Evolutionary conservation across 2,113 vertebrate genomes (phyloP), one percentile per base, ranked within the genome.

Genomic region (Sprattus sprattus): DNA sequence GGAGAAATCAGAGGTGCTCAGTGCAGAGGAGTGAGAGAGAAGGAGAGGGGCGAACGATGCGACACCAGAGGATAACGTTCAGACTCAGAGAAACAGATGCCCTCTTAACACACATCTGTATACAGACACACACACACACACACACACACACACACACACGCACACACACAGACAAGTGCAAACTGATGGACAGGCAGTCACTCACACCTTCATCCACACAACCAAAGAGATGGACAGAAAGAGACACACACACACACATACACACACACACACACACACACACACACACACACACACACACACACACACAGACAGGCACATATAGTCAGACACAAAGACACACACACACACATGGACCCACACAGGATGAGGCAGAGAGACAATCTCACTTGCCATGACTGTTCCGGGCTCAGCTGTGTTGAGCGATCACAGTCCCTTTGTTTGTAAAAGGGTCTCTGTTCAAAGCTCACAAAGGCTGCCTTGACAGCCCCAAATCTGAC

Each of bases 211-310:
- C 28, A 78, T 11, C 2, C 71, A 78, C 71, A 39, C 67, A 75
- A 9, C 1, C 25, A 78, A 11, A 78, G 11, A 39, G 25, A 78
- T 13, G 11, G 10, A 39, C 71, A 39, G 25, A 39, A 10, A 39
- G 3, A 11, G 0, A 32, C 25, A 32, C 71, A 16, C 3, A 32
- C n/a, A n/a, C n/a, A n/a, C n/a, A n/a, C n/a, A n/a, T n/a, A n/a
- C n/a, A n/a, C n/a, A n/a, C n/a, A n/a, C n/a, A n/a, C 28, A 39
- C 13, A 39, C 67, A 75, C 25, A 75, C 67, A 75, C 71, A 78
- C 71, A 39, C 71, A 78, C 28, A 75, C 25, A 75, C 67, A 75
- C 25, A 71, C 64, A 71, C 64, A 71, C 71, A 78, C 32, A 39
- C 10, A 13, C 28, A 78, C 28, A 78, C 7, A 78, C 7, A 75